Conservation (phyloP, 35 echinoderm and acorn worm species). For the Patiria miniata region DNA sequence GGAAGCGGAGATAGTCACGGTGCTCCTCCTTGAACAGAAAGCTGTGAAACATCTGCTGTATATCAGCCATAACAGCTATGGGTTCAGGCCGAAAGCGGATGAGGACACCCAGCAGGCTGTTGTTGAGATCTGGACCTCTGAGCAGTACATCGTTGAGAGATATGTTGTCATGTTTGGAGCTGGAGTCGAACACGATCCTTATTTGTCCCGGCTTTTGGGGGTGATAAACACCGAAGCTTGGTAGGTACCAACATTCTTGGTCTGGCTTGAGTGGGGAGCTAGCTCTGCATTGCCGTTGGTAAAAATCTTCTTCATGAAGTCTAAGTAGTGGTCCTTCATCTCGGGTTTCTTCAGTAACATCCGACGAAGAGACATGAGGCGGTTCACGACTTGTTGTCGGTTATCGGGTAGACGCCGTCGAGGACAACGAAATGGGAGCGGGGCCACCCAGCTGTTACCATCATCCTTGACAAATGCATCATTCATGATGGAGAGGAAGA, state of each 20-base stretch:
- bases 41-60: constrained; percentile 71
- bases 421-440: constrained; percentile 5
- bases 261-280: constrained; percentile 24
- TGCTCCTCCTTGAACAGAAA: constrained; percentile 39
- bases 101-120: constrained; percentile 63
- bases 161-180: constrained; percentile 31
- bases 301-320: constrained; percentile 62
- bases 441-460: constrained; percentile 42
- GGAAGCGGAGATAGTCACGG: constrained; percentile 54
- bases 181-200: constrained; percentile 68
- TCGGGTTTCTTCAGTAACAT: background rate
- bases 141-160: constrained; percentile 68
- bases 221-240: constrained; percentile 75
- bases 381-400: constrained; percentile 2
- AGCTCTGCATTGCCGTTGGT: constrained; percentile 45
- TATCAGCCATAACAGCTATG: constrained; percentile 60
- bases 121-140: constrained; percentile 67
- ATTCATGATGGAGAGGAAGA: background rate
- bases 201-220: constrained; percentile 67
- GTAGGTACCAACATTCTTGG: constrained; percentile 52
- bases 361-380: constrained; percentile 35
- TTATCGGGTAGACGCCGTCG: constrained; percentile 45
- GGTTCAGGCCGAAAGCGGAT: constrained; percentile 57
- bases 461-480: background rate
- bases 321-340: constrained; percentile 32